Conservation (phyloP, 1,140 invertebrate genomes). For the Bombus waltoni region DNA sequence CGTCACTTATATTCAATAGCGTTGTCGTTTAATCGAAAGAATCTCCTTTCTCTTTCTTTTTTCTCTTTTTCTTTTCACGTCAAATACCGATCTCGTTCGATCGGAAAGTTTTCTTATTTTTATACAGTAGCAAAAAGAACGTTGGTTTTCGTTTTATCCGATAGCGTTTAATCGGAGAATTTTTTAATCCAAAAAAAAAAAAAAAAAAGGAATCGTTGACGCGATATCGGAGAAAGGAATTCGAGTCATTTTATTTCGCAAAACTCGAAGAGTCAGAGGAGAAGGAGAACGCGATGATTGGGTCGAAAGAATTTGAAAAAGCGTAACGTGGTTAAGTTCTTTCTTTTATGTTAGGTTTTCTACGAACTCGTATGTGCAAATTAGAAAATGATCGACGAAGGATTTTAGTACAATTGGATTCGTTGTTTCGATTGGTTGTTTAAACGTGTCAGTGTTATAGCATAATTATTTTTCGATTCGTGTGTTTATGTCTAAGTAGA, state of each 20-base stretch:
- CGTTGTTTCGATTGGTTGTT: neutral
- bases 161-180: neutral
- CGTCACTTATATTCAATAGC: neutral
- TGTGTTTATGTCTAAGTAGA: conserved; percentile 6
- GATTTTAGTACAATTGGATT: neutral
- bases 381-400: neutral
- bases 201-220: too few species aligned
- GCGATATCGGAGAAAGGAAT: neutral
- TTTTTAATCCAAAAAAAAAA: too few species aligned
- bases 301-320: neutral
- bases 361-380: neutral
- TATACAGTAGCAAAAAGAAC: neutral
- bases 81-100: neutral
- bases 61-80: neutral
- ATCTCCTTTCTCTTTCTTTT: neutral
- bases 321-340: neutral
- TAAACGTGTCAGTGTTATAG: neutral
- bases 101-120: too few species aligned
- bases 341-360: neutral
- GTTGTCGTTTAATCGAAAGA: neutral
- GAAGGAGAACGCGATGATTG: neutral
- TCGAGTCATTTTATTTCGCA: neutral
- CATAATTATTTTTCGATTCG: neutral
- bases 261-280: neutral
- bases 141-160: neutral